Evolutionary conservation across 2,888 invertebrate genomes (phyloP), one percentile per base, ranked within the genome.

Genomic region (Hyposoter didymator): DNA sequence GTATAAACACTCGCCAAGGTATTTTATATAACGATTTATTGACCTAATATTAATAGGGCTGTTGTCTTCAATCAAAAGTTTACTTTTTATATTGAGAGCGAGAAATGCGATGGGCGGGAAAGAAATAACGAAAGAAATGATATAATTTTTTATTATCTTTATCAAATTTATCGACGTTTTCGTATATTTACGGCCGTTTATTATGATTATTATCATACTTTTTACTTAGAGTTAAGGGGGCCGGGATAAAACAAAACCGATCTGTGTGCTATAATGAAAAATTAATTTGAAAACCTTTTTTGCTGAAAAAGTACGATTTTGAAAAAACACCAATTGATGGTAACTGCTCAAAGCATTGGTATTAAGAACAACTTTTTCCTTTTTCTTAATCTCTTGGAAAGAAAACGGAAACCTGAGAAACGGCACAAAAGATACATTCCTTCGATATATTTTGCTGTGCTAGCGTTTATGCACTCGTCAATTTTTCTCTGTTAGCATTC

Each of bases 21-120:
- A 90, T 89, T 91, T 92, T 90, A 87, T 90, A 87, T 90, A 90
- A 90, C 89, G 78, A 89, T 89, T 90, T 92, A 90, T 90, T 73
- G 88, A 90, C 90, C 90, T 92, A 92, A 91, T 90, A 70, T 88
- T 89, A 89, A 91, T 92, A 91, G 91, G 90, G 90, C 88, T 91
- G 92, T 93, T 92, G 90, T 89, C 90, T 89, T 86, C 90, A 89
- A 90, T 93, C 89, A 87, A 92, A 91, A 91, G 90, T 91, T 91
- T 91, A 92, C 89, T 92, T 91, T 88, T 91, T 92, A 87, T 86
- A 89, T 88, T 87, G 86, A 88, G 76, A 67, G 17, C 8, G 5
- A 59, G 47, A 22, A 73, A 39, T 39, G n/a, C n/a, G 2, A 39
- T 39, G 39, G 39, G 6, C n/a, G 32, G 32, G 10, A 47, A 70